Base-by-base conservation (phyloP, 2,888 invertebrate species). In the Abrostola triplasia region DNA sequence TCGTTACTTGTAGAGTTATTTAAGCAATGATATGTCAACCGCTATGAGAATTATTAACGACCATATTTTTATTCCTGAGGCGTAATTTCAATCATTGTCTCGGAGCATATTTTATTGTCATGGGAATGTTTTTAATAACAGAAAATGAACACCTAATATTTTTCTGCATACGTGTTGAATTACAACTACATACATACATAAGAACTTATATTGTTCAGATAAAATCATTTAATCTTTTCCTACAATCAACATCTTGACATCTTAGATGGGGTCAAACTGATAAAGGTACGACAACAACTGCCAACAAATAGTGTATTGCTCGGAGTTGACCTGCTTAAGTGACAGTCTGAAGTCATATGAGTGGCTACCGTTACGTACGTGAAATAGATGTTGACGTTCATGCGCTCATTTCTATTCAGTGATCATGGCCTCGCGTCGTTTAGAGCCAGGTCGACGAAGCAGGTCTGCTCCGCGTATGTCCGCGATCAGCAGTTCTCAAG, bases 1-100 rank as follows among this genome's bases (percentile, higher is more conserved):
- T 87, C 79, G 82, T 88, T 85, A 86, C 85, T 83, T 86, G 84
- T 88, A 83, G 83, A 88, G 85, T 87, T 88, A 89, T 90, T 90
- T 88, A 85, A 85, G 87, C 84, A 85, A 85, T 86, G 85, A 87
- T 85, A 85, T 84, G 82, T 85, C 84, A 83, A 85, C 85, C 80
- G 73, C 83, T 86, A 81, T 81, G 74, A 78, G 83, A 84, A 79
- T 81, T 84, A 82, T 83, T 85, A 85, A 84, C 80, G 71, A 81
- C 74, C 79, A 81, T 73, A 68, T 86, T 86, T 86, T 84, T 85
- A 89, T 88, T 88, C 87, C 59, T 56, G 37, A 66, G 67, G 77
- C 81, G 85, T 84, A 75, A 72, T 78, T 71, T 67, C 73, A 68
- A 75, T 77, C 77, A 77, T 79, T 79, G 73, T 72, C 74, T 74